phyloP scores from a whole-genome alignment of 2,888 invertebrate genomes.

The Buathra laborator region DNA sequence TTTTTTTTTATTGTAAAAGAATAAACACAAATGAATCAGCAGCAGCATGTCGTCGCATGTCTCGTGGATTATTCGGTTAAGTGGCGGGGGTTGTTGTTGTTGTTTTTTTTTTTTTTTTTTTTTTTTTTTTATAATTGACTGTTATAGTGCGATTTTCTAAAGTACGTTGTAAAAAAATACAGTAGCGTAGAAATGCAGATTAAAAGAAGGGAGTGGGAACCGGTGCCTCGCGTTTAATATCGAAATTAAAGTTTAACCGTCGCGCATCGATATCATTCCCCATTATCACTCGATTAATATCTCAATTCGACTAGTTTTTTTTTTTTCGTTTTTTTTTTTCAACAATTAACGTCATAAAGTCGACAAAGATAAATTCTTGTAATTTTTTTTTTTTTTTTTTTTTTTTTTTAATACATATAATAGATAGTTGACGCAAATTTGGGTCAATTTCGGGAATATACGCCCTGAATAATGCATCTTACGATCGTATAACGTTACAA shows the following conservation, averaged over 20 bases:
- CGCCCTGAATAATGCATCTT: slow-evolving; percentile 1
- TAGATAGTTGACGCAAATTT: slow-evolving; percentile 12
- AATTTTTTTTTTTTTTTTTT: slow-evolving; percentile 1
- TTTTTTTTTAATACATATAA: slow-evolving; percentile 33
- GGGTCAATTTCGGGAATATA: slow-evolving; percentile 37
- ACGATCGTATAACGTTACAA: background rate
- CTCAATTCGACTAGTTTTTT: slow-evolving; percentile 62
- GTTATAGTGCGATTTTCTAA: slow-evolving; percentile 59
- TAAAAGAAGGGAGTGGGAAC: slow-evolving; percentile 32
- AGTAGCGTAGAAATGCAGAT: slow-evolving; percentile 60
- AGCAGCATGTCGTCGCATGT: slow-evolving; percentile 26
- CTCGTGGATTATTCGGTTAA: slow-evolving; percentile 33
- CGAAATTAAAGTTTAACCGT: slow-evolving; percentile 26
- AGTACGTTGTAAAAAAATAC: slow-evolving; percentile 63
- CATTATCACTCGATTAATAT: slow-evolving; percentile 50
- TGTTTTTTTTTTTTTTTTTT: slow-evolving; percentile 11
- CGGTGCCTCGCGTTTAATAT: slow-evolving; percentile 50
- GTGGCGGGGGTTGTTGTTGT: slow-evolving; percentile 30
- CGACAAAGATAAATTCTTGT: slow-evolving; percentile 64
- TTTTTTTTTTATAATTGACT: slow-evolving; percentile 59
- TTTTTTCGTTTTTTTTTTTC: slow-evolving; percentile 63
- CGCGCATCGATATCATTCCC: slow-evolving; percentile 46
- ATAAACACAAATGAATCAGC: slow-evolving; percentile 25
- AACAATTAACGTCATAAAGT: slow-evolving; percentile 77
- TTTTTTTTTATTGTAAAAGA: slow-evolving; percentile 20